Conservation (phyloP, 2,113 vertebrate species). For the Mirounga angustirostris region DNA sequence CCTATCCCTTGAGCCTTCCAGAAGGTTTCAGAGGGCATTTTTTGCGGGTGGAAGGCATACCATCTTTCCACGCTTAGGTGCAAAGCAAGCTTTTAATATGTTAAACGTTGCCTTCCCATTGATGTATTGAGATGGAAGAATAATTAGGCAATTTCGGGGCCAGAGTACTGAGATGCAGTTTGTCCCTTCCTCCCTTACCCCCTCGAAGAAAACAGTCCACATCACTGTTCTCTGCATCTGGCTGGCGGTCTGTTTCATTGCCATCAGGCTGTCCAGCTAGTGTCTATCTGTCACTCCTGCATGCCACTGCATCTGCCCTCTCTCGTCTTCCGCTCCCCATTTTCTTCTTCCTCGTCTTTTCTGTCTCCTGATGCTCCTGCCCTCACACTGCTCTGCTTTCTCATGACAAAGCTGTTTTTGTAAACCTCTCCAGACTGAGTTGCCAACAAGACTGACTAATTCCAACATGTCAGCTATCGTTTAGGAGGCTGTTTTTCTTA, state of each 20-base stretch:
- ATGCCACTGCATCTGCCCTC: not conserved
- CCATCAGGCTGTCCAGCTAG: not conserved
- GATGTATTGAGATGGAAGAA: not conserved
- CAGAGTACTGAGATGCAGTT: not conserved
- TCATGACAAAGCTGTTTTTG: conserved; percentile 9
- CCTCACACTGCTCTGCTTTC: not conserved
- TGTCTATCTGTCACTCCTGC: not conserved
- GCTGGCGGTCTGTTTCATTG: not conserved
- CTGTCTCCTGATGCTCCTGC: not conserved
- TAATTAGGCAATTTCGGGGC: not conserved
- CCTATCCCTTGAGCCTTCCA: not conserved
- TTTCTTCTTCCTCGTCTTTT: conserved; percentile 42
- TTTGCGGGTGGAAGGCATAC: not conserved
- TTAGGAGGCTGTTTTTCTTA: not conserved
- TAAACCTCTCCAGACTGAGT: conserved; percentile 8
- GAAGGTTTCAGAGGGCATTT: conserved; percentile 18
- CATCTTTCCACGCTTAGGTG: not conserved
- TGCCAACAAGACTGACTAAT: not conserved
- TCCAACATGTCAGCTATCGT: not conserved
- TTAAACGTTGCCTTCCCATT: not conserved
- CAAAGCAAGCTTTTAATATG: not conserved
- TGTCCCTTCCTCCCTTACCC: not conserved
- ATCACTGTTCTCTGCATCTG: not conserved
- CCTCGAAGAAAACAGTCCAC: not conserved
- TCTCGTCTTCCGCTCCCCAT: not conserved